Evolutionary conservation across 2,113 vertebrate genomes (phyloP), one percentile per base, ranked within the genome.

Genomic region (Ammospiza caudacuta): DNA sequence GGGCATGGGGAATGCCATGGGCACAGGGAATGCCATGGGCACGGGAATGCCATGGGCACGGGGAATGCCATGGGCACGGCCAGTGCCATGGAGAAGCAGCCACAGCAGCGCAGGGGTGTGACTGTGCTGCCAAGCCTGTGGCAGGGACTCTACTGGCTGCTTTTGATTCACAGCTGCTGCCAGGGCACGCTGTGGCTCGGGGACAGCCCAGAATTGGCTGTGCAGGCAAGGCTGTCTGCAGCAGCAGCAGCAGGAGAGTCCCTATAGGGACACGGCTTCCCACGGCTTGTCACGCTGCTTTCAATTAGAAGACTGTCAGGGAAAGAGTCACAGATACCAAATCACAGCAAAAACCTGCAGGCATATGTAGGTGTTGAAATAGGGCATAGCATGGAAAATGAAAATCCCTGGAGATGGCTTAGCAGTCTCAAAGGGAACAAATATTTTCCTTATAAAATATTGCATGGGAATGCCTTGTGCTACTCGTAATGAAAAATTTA

Each of bases 1-100:
- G 3, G 25, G 46, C 46, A 47, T 12, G 7, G 22, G 46, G 20
- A 1, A 28, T 2, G 44, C 68, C 51, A 41, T 15, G 41, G 41
- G 41, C 41, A 41, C 41, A 12, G 41, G 41, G 41, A 41, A 41
- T 41, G 44, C 76, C 51, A 28, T 2, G 31, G 59, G 69, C 68
- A 24, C 0, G 0, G 47, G 39, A 1, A 33, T 2, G 44, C 73
- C 51, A 28, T 3, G 41, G 58, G 68, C 58, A 24, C 0, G 0
- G 43, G n/a, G 44, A 70, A 33, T 3, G 33, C 41, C 61, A 2
- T 0, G 4, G 25, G 47, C 47, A 49, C 22, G 7, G 47, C 11
- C 10, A 1, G 25, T 2, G 44, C 72, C 43, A 2, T 0, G 5
- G 25, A 37, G 62, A 18, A 37, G 68, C 57, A 51, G 33, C 59